phyloP scores from a whole-genome alignment of 2,888 invertebrate genomes.

The Bimastos eiseni region DNA sequence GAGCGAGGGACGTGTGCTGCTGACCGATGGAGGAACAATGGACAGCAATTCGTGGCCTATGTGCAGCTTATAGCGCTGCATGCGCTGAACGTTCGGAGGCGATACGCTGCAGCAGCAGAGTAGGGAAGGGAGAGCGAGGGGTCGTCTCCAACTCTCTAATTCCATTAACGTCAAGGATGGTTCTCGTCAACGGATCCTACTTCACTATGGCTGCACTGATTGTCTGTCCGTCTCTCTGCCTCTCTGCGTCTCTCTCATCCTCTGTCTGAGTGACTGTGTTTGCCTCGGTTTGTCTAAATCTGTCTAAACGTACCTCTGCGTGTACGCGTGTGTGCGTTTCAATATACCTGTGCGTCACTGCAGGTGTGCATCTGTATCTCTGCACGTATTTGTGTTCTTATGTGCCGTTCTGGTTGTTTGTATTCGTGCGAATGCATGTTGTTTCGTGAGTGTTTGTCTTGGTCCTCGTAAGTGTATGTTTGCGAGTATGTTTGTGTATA shows the following conservation, averaged over 20 bases:
- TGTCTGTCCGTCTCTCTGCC: neutral
- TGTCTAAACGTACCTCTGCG: neutral
- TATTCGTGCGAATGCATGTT: too few relatives aligned
- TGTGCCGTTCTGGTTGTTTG: too few relatives aligned
- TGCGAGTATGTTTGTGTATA: neutral
- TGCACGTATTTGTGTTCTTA: neutral
- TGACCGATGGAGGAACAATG: neutral
- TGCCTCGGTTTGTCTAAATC: neutral
- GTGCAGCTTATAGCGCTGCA: neutral
- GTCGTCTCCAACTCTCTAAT: neutral
- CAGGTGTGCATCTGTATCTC: neutral
- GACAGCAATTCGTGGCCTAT: neutral
- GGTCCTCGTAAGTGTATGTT: neutral
- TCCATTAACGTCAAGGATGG: conserved; percentile 13
- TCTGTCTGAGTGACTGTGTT: too few relatives aligned
- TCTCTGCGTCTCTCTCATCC: neutral
- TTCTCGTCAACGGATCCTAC: neutral
- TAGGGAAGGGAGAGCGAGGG: too few relatives aligned
- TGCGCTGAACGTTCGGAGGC: neutral
- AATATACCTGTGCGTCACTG: neutral
- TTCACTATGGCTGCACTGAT: neutral
- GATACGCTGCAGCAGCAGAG: neutral
- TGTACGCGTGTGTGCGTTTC: neutral
- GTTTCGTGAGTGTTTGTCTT: too few relatives aligned
- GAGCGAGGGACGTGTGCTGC: neutral